phyloP scores from a whole-genome alignment of 2,888 invertebrate species.

The Sinodicranocentrus sp. region DNA sequence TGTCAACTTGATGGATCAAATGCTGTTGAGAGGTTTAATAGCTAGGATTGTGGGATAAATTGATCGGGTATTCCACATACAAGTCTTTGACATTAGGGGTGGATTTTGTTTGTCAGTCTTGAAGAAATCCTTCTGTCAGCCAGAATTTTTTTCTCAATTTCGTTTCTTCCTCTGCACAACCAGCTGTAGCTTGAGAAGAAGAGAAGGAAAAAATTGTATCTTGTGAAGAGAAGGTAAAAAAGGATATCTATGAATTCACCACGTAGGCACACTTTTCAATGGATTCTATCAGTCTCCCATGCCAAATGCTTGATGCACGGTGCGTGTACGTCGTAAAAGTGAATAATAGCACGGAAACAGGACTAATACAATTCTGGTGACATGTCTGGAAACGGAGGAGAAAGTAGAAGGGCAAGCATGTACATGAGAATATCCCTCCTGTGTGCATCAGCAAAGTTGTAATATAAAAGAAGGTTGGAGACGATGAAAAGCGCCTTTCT shows the following conservation, averaged over 20 bases:
- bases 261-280: neutral
- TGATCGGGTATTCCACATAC: slow-evolving; percentile 65
- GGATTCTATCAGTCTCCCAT: neutral
- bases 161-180: neutral
- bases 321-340: slow-evolving; percentile 37
- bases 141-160: slow-evolving; percentile 58
- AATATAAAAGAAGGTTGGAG: neutral
- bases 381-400: neutral
- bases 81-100: slow-evolving; percentile 67
- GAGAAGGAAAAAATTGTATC: neutral
- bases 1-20: slow-evolving; percentile 68
- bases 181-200: slow-evolving; percentile 3
- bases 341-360: slow-evolving; percentile 58
- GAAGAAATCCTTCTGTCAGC: slow-evolving; percentile 60
- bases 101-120: slow-evolving; percentile 65
- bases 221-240: neutral
- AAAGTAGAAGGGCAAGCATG: neutral
- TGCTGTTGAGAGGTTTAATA: slow-evolving; percentile 65
- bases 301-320: neutral
- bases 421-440: neutral
- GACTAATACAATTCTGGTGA: slow-evolving; percentile 54
- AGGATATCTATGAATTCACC: too few relatives aligned
- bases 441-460: neutral
- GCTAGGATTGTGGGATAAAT: slow-evolving; percentile 66
- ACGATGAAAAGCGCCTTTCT: neutral